Base-by-base conservation (phyloP, 2,888 invertebrate species). In the Phyto melanocephala region DNA sequence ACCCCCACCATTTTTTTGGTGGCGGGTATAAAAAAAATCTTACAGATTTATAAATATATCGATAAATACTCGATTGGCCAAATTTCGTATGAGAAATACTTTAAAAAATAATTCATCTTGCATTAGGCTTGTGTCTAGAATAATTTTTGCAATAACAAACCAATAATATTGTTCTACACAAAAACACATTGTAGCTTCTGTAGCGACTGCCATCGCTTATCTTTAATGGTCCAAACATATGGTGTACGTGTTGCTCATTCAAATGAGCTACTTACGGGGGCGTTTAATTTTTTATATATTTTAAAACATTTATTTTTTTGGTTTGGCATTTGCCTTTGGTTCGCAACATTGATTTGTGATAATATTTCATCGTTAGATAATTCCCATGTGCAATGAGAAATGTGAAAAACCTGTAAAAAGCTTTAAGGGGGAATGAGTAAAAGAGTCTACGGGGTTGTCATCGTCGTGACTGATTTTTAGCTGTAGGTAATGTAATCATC, bases 201-300 rank as follows among this genome's bases (percentile, higher is more conserved):
- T 45, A n/a, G 33, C 62, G 24, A 35, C 45, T 56, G 56, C 47
- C 22, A 37, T 33, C 45, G 80, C 82, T 85, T 85, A 85, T 85
- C 85, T 84, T 42, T 72, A 80, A 84, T 85, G 72, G 81, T 70
- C 70, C 84, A 85, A 84, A 81, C 85, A 84, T 84, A 84, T 84
- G 84, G 62, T 28, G 84, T 85, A 84, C 85, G 85, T 85, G 85
- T 85, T 81, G 84, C 84, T 84, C 82, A 85, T 84, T 84, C 82
- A 85, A 85, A 85, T 85, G 85, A 85, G 84, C 83, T 79, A 84
- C 84, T 85, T 85, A 81, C 47, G 42, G 75, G 63, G 58, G 63
- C 67, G 45, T 56, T 35, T 42, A 1, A 35, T 67, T 74, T 47
- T 50, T 37, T 68, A 56, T 56, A 42, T 58, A 40, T 75, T 80